Evolutionary conservation across 1,140 invertebrate species (phyloP).

Genomic region (Lordiphosa stackelbergi): DNA sequence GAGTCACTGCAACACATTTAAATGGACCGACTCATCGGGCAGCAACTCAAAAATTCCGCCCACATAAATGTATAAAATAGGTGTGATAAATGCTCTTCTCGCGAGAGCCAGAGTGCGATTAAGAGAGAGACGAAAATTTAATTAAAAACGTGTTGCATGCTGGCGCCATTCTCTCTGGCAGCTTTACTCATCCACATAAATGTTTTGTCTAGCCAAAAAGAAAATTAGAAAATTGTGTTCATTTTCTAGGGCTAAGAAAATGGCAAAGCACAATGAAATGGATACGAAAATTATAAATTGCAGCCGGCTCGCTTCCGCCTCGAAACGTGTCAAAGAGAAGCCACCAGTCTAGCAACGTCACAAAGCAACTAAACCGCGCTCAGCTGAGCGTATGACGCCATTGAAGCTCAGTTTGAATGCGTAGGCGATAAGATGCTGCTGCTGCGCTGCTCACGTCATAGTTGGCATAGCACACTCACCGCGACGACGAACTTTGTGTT

Average conservation of each 20-base stretch:
- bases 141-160: conserved; percentile 34
- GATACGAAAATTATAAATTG: conserved; percentile 18
- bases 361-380: conserved; percentile 25
- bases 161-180: conserved; percentile 36
- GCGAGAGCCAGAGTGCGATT: conserved; percentile 4
- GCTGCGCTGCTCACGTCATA: conserved; percentile 54
- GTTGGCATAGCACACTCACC: conserved; percentile 14
- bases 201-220: conserved; percentile 46
- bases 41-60: conserved; percentile 26
- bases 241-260: conserved; percentile 25
- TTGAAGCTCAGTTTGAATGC: conserved; percentile 53
- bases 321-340: conserved; percentile 8
- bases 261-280: conserved; percentile 35
- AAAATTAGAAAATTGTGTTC: conserved; percentile 36
- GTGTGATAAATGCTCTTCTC: conserved; percentile 29
- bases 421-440: conserved; percentile 40
- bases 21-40: conserved; percentile 45
- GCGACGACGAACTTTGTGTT: conserved; percentile 18
- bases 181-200: conserved; percentile 40
- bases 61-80: conserved; percentile 28
- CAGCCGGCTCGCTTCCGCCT: not conserved
- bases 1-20: conserved; percentile 51
- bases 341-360: not conserved
- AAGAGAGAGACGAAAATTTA: conserved; percentile 30
- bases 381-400: conserved; percentile 63